A percentile compares a stretch with the other conserved stretches of the same genome.
Evolutionary conservation across 2,888 invertebrate species (phyloP).

Genomic region (Luperina testacea): DNA sequence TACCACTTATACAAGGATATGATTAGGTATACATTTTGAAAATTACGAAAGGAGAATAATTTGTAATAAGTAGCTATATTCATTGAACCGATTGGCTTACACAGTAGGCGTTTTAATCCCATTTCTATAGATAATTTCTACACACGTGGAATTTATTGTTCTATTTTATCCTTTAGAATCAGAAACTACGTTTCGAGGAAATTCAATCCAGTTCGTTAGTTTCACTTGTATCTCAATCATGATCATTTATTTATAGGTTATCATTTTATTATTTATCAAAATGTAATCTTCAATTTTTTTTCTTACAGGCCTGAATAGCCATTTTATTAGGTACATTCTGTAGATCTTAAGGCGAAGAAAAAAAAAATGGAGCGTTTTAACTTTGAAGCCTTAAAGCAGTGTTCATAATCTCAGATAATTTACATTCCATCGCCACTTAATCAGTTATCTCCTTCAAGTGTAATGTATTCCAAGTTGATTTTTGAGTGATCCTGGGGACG

Average conservation of each 20-base stretch:
- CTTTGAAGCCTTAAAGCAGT: too few relatives aligned
- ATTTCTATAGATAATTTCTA: slow-evolving; percentile 1
- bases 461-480: too few relatives aligned
- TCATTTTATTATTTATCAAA: background rate
- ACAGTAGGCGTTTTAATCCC: background rate
- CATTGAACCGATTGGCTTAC: background rate
- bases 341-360: background rate
- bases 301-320: too few relatives aligned
- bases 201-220: background rate
- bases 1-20: background rate
- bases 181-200: background rate
- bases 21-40: background rate
- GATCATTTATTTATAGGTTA: background rate
- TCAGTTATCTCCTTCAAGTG: too few relatives aligned
- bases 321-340: background rate
- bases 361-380: background rate
- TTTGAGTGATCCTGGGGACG: too few relatives aligned
- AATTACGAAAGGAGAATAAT: background rate
- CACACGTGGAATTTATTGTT: background rate
- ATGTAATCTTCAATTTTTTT: background rate
- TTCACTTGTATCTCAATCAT: background rate
- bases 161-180: background rate
- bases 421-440: too few relatives aligned
- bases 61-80: background rate
- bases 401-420: too few relatives aligned